phyloP scores from a whole-genome alignment of 2,113 vertebrate genomes.

The Neotragus pygmaeus region DNA sequence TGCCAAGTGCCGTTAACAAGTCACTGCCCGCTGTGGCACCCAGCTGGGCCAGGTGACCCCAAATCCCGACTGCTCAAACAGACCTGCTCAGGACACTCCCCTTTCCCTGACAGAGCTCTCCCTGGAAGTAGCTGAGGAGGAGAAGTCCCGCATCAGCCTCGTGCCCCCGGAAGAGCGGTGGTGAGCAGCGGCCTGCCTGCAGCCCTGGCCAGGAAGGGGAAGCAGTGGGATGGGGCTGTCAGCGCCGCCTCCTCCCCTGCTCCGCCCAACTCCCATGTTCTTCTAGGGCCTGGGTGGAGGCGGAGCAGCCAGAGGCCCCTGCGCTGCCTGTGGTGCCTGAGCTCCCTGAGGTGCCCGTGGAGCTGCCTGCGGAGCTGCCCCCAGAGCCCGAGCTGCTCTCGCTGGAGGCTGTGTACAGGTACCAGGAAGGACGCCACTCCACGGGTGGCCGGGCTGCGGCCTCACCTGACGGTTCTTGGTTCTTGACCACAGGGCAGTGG shows the following conservation, averaged over 20 bases:
- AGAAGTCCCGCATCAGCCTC: constrained; percentile 70
- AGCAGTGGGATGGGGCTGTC: not conserved
- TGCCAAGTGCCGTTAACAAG: not conserved
- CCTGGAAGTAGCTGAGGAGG: constrained; percentile 79
- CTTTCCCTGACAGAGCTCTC: constrained; percentile 67
- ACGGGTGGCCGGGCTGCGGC: rapidly evolving
- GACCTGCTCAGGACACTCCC: not conserved
- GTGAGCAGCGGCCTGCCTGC: constrained; percentile 11
- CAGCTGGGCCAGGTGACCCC: not conserved
- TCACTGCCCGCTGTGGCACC: not conserved
- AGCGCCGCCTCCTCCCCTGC: not conserved
- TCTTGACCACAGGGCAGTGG: constrained; percentile 59
- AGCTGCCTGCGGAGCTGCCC: constrained; percentile 57
- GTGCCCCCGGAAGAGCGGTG: constrained; percentile 69
- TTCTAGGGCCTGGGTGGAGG: constrained; percentile 58
- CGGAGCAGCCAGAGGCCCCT: constrained; percentile 51
- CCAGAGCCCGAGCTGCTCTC: constrained; percentile 46
- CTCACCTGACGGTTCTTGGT: not conserved
- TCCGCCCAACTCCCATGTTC: not conserved
- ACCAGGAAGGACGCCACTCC: rapidly evolving
- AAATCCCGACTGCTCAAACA: not conserved
- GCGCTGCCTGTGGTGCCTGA: constrained; percentile 60
- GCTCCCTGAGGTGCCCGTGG: constrained; percentile 58
- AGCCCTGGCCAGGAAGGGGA: not conserved
- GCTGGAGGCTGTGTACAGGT: constrained; percentile 69